phyloP scores from a whole-genome alignment of 92 coral and sea anemone species.

The Diadumene lineata region DNA sequence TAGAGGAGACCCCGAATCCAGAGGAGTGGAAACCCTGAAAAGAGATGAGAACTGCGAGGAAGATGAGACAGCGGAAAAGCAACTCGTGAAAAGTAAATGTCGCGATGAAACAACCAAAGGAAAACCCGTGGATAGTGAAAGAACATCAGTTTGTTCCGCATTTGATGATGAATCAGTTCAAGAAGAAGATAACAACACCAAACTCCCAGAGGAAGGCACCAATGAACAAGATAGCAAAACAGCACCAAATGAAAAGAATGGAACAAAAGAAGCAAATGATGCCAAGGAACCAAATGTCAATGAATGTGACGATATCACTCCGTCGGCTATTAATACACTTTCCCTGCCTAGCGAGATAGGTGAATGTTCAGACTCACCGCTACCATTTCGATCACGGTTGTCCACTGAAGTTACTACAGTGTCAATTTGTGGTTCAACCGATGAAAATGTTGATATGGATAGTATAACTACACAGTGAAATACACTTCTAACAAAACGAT shows the following conservation, averaged over 20 bases:
- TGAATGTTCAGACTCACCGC: background rate
- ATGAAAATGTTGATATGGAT: background rate
- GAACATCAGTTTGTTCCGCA: background rate
- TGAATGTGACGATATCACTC: background rate
- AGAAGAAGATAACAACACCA: background rate
- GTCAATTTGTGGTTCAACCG: background rate
- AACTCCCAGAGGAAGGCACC: too few relatives aligned
- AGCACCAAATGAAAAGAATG: too few relatives aligned
- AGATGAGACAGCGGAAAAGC: background rate
- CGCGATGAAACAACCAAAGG: background rate
- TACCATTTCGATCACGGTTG: background rate
- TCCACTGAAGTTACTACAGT: background rate
- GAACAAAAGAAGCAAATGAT: background rate
- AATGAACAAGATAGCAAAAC: too few relatives aligned
- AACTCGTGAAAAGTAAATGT: too few relatives aligned
- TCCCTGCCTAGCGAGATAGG: background rate
- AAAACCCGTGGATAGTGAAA: background rate
- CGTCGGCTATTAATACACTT: background rate
- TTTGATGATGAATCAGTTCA: background rate
- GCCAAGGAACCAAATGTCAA: background rate
- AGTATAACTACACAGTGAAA: background rate
- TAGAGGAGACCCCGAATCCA: too few relatives aligned
- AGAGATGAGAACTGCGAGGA: too few relatives aligned
- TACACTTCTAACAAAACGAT: background rate
- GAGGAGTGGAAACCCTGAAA: too few relatives aligned